Conservation (phyloP, 2,888 invertebrate genomes). For the Athalia rosae region DNA sequence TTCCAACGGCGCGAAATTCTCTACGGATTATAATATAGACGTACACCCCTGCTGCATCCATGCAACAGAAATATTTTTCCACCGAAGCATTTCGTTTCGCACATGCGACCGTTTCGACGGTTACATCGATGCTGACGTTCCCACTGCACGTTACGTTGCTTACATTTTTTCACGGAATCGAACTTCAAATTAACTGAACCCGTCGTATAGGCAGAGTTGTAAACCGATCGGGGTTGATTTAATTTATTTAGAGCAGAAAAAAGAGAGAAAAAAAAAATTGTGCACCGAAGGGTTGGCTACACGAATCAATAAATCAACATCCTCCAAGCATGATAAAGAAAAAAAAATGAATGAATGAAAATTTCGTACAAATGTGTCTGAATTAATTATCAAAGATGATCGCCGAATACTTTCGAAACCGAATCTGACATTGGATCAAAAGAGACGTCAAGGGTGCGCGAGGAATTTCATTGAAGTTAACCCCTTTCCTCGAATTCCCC, state of each 20-base stretch:
- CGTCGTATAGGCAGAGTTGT: background rate
- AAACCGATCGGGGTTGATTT: conserved; percentile 28
- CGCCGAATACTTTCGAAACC: background rate
- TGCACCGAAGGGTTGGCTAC: background rate
- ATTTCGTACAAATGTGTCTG: background rate
- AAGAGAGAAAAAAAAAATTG: background rate
- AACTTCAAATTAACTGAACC: no score
- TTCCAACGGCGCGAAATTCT: no score
- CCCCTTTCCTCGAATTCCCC: no score
- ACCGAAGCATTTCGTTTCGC: no score
- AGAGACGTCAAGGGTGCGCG: background rate
- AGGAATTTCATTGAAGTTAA: no score
- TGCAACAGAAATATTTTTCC: no score
- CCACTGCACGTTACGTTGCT: no score
- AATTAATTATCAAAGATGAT: background rate
- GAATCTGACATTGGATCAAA: background rate
- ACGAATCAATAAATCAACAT: background rate
- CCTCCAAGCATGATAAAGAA: background rate
- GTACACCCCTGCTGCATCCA: no score
- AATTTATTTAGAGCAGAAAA: background rate
- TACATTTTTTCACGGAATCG: no score
- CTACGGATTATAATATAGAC: no score
- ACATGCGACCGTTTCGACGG: no score
- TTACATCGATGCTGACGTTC: no score
- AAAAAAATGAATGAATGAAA: background rate